phyloP scores from a whole-genome alignment of 2,888 invertebrate genomes.

The Monopis laevigella region DNA sequence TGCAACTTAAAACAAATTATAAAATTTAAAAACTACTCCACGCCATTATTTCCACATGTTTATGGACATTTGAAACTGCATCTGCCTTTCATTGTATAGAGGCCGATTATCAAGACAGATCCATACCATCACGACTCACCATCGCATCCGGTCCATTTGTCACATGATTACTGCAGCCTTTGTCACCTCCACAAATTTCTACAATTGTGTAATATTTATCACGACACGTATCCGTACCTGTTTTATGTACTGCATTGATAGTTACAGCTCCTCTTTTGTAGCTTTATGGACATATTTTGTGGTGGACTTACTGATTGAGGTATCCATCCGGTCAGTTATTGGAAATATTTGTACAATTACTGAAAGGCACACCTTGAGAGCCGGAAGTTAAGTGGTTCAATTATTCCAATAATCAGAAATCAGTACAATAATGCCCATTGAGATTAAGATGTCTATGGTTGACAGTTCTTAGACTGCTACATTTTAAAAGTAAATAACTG shows the following conservation, averaged over 20 bases:
- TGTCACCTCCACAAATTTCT: conserved; percentile 20
- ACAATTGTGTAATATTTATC: conserved; percentile 23
- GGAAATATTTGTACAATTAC: conserved; percentile 31
- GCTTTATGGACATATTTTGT: not conserved
- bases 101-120: conserved; percentile 23
- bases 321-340: conserved; percentile 12
- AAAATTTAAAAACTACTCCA: conserved; percentile 25
- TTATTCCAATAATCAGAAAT: conserved; percentile 13
- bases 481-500: too few relatives aligned
- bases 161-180: conserved; percentile 24
- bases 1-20: too few relatives aligned
- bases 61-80: conserved; percentile 60
- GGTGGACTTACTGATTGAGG: not conserved
- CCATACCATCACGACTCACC: conserved; percentile 39
- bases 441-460: too few relatives aligned
- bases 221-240: conserved; percentile 11
- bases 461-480: too few relatives aligned
- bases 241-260: conserved; percentile 2
- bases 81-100: conserved; percentile 41
- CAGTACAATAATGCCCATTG: too few relatives aligned
- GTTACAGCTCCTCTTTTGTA: not conserved
- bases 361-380: conserved; percentile 20
- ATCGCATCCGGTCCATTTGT: conserved; percentile 43
- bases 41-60: conserved; percentile 39
- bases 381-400: conserved; percentile 27